Evolutionary conservation across 2,113 vertebrate species (phyloP).

Genomic region (Erinaceus europaeus): DNA sequence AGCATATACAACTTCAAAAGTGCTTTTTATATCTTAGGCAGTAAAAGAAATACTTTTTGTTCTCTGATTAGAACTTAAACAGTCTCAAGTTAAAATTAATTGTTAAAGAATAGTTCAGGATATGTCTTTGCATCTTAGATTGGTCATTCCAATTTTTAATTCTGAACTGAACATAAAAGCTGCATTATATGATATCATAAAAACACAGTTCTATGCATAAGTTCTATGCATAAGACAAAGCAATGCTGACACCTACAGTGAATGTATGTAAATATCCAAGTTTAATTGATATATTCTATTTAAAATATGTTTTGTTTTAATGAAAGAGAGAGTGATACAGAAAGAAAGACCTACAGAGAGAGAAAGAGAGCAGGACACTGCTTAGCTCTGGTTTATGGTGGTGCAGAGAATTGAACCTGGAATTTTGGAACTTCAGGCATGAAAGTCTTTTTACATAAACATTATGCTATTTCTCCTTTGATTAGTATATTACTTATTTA

Average conservation of each 20-base stretch:
- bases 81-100: background rate
- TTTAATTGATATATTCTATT: constrained; percentile 58
- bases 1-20: background rate
- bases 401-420: no score
- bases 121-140: background rate
- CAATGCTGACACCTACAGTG: constrained; percentile 84
- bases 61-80: background rate
- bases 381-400: no score
- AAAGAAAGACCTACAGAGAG: no score
- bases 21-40: background rate
- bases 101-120: background rate
- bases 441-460: no score
- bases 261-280: constrained; percentile 76
- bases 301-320: no score
- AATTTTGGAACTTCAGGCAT: no score
- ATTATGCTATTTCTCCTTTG: no score
- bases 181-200: background rate
- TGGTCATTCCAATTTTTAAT: background rate
- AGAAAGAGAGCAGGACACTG: no score
- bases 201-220: constrained; percentile 33
- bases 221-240: constrained; percentile 77
- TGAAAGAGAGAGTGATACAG: no score
- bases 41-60: background rate
- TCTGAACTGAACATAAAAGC: constrained; percentile 13
- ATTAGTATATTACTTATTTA: constrained; percentile 44